Percentiles rank a stretch among this genome's conserved stretches.
Conservation (phyloP, 2,113 vertebrate genomes). For the Hepsetus odoe region DNA sequence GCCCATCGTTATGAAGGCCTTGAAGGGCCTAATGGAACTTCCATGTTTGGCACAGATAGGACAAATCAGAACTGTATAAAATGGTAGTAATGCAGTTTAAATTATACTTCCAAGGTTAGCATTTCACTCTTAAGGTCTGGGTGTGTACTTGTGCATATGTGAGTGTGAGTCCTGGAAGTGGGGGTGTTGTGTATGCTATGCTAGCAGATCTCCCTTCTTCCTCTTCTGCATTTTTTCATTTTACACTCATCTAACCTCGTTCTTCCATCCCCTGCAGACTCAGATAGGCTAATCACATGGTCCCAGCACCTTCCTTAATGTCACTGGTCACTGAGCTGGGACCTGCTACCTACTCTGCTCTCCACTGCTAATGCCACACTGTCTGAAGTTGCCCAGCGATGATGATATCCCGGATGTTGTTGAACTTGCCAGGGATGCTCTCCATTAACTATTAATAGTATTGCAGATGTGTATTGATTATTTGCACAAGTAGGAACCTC, state of each 20-base stretch:
- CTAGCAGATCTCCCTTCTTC: slow-evolving; percentile 25
- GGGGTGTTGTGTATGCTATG: not conserved
- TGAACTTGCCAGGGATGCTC: not conserved
- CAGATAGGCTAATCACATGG: slow-evolving; percentile 75
- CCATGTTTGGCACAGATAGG: not conserved
- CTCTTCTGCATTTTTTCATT: slow-evolving; percentile 63
- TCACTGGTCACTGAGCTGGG: slow-evolving; percentile 77
- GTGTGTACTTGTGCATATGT: not conserved
- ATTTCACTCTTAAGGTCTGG: not conserved
- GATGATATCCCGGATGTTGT: not conserved
- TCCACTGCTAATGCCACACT: slow-evolving; percentile 64
- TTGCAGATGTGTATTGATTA: not conserved
- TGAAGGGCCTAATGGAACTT: not conserved
- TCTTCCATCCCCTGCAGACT: slow-evolving; percentile 64
- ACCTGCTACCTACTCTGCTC: slow-evolving; percentile 64
- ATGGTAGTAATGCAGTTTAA: not conserved
- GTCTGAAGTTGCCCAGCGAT: not conserved
- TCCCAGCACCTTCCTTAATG: slow-evolving; percentile 73
- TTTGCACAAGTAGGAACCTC: not conserved
- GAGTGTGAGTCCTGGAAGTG: slow-evolving; percentile 47
- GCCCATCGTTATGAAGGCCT: not conserved
- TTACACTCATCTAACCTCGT: slow-evolving; percentile 67
- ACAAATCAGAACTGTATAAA: not conserved
- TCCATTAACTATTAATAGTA: not conserved
- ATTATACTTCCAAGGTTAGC: not conserved